Base-by-base conservation (phyloP, 2,797 vertebrate species). In the Coregonus ussuriensis region DNA sequence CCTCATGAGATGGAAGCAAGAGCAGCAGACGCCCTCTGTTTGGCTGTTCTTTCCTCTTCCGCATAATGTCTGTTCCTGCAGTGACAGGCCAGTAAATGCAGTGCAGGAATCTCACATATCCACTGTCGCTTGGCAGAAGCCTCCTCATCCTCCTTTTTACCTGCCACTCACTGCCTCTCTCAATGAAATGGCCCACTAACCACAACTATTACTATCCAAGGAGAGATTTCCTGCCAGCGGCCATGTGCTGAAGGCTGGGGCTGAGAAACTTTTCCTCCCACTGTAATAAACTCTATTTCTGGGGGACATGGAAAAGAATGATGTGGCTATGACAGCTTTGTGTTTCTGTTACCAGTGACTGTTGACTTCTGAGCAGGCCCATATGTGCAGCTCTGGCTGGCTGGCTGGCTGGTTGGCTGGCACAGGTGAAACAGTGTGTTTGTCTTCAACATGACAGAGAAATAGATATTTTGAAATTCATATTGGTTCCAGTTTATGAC, bases 121-220 rank as follows among this genome's bases (percentile, higher is more conserved):
- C 18, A 68, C 74, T 78, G 76, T 33, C n/a, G 79, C 78, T 71
- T 75, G 77, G 73, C 81, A 79, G 77, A 77, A 68, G 79, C 78
- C 63, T 62, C 69, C 78, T 79, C 76, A 21, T 88, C 85, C 80
- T 85, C 82, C 78, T 79, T 63, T 77, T 72, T 83, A 86, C 84
- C 85, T 87, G 85, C 79, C 89, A 85, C 85, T 88, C 88, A 81
- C 56, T 72, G 80, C 71, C 71, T 76, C 77, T 83, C 84, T 89
- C 88, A 86, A 86, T 90, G 89, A 86, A 88, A 88, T 69, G 77
- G 82, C 70, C 79, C 77, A 73, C 84, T 85, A 87, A 90, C 52
- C 88, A 82, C 79, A 25, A 2, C 59, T 16, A 77, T 53, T 86
- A 73, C 65, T 76, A 74, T 78, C 73, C 5, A 31, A 65, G 51